Evolutionary conservation across 2,888 invertebrate genomes (phyloP), one percentile per base, ranked within the genome.

Genomic region (Catocala nupta): DNA sequence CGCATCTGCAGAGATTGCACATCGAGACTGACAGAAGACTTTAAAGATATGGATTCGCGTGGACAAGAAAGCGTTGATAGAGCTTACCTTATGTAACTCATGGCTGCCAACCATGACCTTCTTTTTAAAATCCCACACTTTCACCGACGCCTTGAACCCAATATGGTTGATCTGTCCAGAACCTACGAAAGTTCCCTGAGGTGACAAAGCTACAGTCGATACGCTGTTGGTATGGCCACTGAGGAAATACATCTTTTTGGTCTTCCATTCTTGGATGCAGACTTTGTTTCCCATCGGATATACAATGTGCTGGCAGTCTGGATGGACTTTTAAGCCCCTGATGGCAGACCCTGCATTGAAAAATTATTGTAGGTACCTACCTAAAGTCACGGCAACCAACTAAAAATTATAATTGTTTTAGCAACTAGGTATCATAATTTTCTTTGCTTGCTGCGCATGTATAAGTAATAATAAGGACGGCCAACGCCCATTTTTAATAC

Each of bases 161-260:
- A 98, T 97, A 82, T 98, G 97, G 83, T 97, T 98, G 45, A 97
- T 96, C 90, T 99, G 98, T 0, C 99, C 99, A 0, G 98, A 98
- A 5, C 98, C 99, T 45, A 99, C 93, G 80, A 95, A 97, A 25
- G 96, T 96, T 33, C 99, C 94, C 55, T 95, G 94, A 0, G 95
- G 93, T 9, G 99, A 98, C 10, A 98, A 87, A 53, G 97, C 96
- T 25, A 98, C 92, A 1, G 97, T 95, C 0, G 97, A 96, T 53
- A 98, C 96, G 36, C 96, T 95, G 86, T 98, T 97, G 0, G 96
- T 96, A 80, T 98, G 98, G 0, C 98, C 98, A 25, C 95, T 95
- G 34, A 98, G 94, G 85, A 98, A 98, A 61, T 90, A 88, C 91
- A 98, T 98, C 77, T 95, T 95, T 81, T 96, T 96, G 0, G 96